Evolutionary conservation across 2,113 vertebrate species (phyloP).

Genomic region (Istiophorus platypterus): DNA sequence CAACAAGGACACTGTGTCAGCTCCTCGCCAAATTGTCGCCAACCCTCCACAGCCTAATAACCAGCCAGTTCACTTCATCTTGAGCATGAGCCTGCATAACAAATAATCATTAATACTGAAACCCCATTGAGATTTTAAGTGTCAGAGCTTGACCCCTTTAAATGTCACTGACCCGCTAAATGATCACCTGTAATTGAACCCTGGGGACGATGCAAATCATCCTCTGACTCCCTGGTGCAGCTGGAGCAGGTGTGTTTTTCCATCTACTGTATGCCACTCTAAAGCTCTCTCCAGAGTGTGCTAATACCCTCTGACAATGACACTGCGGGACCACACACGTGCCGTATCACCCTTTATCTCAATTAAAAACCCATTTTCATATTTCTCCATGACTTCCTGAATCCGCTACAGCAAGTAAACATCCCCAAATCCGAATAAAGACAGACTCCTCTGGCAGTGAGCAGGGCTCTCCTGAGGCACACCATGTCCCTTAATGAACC

Average conservation of each 20-base stretch:
- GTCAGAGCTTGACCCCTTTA: conserved; percentile 69
- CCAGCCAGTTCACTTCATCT: conserved; percentile 50
- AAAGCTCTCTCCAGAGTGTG: conserved; percentile 28
- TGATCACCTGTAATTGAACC: conserved; percentile 76
- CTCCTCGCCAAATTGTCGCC: conserved; percentile 38
- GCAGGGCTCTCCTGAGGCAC: conserved; percentile 65
- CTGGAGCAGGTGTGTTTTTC: conserved; percentile 67
- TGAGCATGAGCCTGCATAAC: conserved; percentile 66
- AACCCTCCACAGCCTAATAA: conserved; percentile 24
- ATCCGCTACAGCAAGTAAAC: conserved; percentile 75
- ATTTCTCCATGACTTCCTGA: conserved; percentile 66
- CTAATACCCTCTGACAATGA: conserved; percentile 60
- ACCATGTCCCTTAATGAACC: conserved; percentile 81
- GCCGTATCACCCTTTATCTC: conserved; percentile 70
- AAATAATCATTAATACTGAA: conserved; percentile 69
- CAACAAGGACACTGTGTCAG: conserved; percentile 75
- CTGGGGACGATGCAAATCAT: conserved; percentile 51
- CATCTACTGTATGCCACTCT: conserved; percentile 30
- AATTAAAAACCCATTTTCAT: conserved; percentile 79
- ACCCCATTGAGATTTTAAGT: conserved; percentile 53
- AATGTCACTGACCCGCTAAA: conserved; percentile 75
- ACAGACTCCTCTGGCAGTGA: conserved; percentile 64
- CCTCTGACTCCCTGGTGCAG: conserved; percentile 42
- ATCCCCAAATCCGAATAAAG: conserved; percentile 65
- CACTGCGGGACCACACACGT: conserved; percentile 59